Percentiles rank a stretch among this genome's conserved stretches.
Conservation (phyloP, 2,113 vertebrate species). For the Mus spicilegus region DNA sequence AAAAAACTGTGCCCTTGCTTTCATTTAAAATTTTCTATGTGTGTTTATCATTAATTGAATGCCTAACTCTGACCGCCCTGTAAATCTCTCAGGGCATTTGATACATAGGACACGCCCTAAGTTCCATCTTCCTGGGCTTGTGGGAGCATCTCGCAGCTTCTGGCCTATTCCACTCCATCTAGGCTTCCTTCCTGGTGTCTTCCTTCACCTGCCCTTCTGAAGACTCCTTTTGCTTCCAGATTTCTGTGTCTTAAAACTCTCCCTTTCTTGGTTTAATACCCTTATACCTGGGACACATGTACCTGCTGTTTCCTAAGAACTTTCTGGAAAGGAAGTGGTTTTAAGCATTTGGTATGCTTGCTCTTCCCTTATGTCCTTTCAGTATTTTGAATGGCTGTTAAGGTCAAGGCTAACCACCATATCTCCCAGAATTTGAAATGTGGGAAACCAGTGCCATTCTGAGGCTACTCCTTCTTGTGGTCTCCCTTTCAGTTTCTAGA, state of each 20-base stretch:
- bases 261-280: too few species aligned
- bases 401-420: not conserved
- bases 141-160: not conserved
- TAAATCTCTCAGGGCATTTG: slow-evolving; percentile 6
- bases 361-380: not conserved
- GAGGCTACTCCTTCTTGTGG: not conserved
- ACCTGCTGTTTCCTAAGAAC: not conserved
- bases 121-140: not conserved
- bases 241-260: not conserved
- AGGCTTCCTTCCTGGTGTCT: not conserved
- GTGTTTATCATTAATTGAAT: not conserved
- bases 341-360: not conserved
- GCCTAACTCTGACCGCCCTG: not conserved
- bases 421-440: slow-evolving; percentile 34
- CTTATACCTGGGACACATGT: not conserved
- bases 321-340: slow-evolving; percentile 23
- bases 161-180: not conserved
- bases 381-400: not conserved
- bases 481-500: not conserved
- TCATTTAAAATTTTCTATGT: slow-evolving; percentile 33
- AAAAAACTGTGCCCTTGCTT: slow-evolving; percentile 47
- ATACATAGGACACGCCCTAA: not conserved
- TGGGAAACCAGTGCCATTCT: not conserved
- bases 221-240: not conserved
- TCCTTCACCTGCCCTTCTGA: not conserved